phyloP scores from a whole-genome alignment of 1,140 invertebrate genomes.

The Anagrus nilaparvatae region DNA sequence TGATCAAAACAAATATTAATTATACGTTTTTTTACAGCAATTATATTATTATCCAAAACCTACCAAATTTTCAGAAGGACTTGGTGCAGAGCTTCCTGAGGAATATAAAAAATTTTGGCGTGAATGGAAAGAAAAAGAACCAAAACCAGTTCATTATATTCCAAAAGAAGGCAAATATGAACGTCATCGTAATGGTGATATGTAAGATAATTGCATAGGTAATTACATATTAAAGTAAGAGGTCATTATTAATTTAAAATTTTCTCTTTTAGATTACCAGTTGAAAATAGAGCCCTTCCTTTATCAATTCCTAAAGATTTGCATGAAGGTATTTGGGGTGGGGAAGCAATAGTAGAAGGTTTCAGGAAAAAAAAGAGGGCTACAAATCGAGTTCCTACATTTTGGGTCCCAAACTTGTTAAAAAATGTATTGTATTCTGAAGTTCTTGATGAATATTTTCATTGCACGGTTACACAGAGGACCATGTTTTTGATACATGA shows the following conservation, averaged over 20 bases:
- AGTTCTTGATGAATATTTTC: slow-evolving; percentile 79
- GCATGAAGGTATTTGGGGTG: slow-evolving; percentile 87
- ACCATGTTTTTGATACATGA: slow-evolving; percentile 78
- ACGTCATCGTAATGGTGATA: slow-evolving; percentile 57
- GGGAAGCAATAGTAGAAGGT: slow-evolving; percentile 88
- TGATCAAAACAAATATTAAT: no score
- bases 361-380: slow-evolving; percentile 59
- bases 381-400: slow-evolving; percentile 57
- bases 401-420: slow-evolving; percentile 77
- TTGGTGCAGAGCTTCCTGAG: slow-evolving; percentile 60
- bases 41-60: slow-evolving; percentile 24
- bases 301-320: slow-evolving; percentile 69
- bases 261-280: slow-evolving; percentile 46
- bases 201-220: slow-evolving; percentile 15
- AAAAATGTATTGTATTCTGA: slow-evolving; percentile 85
- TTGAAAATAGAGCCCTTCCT: slow-evolving; percentile 73
- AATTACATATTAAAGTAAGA: no score
- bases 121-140: slow-evolving; percentile 68
- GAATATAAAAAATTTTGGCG: slow-evolving; percentile 82
- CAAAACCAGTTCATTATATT: slow-evolving; percentile 77
- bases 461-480: slow-evolving; percentile 68
- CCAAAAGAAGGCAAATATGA: slow-evolving; percentile 64
- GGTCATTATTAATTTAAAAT: no score
- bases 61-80: slow-evolving; percentile 47
- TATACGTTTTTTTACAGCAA: slow-evolving; percentile 17